Evolutionary conservation across 2,113 vertebrate genomes (phyloP).

Genomic region (Fukomys damarensis): DNA sequence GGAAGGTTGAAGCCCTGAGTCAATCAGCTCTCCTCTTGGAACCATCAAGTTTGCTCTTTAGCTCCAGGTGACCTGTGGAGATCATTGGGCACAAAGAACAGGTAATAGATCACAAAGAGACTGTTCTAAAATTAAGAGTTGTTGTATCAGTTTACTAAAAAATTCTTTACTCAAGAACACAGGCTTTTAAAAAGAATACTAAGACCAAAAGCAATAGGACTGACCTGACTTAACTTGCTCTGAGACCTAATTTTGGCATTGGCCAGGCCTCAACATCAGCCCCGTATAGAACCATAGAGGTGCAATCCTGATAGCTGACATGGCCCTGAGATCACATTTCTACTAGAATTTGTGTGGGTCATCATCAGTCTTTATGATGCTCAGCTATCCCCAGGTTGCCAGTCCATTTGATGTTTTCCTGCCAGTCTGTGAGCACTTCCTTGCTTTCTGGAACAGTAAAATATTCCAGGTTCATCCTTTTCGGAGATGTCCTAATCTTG

Average conservation of each 20-base stretch:
- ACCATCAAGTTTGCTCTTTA: not conserved
- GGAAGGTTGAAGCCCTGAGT: not conserved
- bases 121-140: not conserved
- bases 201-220: constrained; percentile 32
- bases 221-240: not conserved
- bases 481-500: not conserved
- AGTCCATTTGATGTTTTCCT: not conserved
- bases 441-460: not conserved
- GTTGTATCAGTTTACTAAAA: not conserved
- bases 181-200: not conserved
- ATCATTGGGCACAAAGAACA: not conserved
- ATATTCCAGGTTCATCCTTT: not conserved
- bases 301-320: constrained; percentile 74
- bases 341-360: not conserved
- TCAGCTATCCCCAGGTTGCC: not conserved
- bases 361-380: not conserved
- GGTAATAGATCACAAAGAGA: not conserved
- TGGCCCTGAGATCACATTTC: constrained; percentile 67
- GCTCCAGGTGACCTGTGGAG: not conserved
- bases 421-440: not conserved
- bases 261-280: constrained; percentile 71
- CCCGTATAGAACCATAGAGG: constrained; percentile 78
- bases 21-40: not conserved
- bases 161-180: not conserved
- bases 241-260: constrained; percentile 47